Conservation (phyloP, 64 coral and sea anemone species). For the Acropora yongei region DNA sequence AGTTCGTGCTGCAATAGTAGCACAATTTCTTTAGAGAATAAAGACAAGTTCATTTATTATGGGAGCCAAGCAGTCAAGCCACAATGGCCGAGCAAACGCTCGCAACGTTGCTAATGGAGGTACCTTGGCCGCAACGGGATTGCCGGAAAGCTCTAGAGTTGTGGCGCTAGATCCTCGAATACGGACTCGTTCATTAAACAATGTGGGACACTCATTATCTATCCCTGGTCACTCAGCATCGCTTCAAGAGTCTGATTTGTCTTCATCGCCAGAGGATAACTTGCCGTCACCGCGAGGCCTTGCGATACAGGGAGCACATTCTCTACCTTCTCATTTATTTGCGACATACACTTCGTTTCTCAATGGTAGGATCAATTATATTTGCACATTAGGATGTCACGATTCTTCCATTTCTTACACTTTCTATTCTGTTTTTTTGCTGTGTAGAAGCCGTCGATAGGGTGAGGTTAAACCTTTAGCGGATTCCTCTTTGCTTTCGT, state of each 20-base stretch:
- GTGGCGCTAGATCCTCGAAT: conserved; percentile 86
- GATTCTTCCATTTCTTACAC: not conserved
- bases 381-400: not conserved
- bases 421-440: too few species aligned
- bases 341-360: conserved; percentile 78
- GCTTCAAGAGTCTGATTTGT: conserved; percentile 91
- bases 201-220: conserved; percentile 77
- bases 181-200: conserved; percentile 89
- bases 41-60: conserved; percentile 47
- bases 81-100: conserved; percentile 73
- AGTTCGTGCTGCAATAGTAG: conserved; percentile 14
- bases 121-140: conserved; percentile 53
- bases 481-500: not conserved
- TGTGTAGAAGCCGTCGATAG: not conserved
- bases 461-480: not conserved
- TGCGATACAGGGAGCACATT: conserved; percentile 80
- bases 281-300: conserved; percentile 67
- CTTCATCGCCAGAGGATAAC: conserved; percentile 83
- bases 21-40: not conserved
- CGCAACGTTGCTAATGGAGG: conserved; percentile 61
- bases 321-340: conserved; percentile 85
- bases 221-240: conserved; percentile 84
- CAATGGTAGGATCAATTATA: conserved; percentile 67
- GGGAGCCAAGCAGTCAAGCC: conserved; percentile 88
- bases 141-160: conserved; percentile 77